Evolutionary conservation across 2,888 invertebrate species (phyloP), one percentile per base, ranked within the genome.

Genomic region (Conops quadrifasciatus): DNA sequence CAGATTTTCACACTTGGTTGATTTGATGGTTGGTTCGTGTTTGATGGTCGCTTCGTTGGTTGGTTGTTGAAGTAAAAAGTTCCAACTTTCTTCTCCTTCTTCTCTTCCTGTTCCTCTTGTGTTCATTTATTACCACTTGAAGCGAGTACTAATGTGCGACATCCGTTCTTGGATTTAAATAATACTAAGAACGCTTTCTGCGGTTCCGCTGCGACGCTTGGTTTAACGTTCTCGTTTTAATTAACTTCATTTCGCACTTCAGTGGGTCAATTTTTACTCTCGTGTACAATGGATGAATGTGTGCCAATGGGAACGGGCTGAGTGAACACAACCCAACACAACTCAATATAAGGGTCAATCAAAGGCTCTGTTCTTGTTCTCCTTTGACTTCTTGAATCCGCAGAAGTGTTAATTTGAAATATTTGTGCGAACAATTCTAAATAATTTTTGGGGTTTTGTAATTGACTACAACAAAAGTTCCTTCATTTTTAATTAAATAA

Each of bases 211-310:
- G 43, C 16, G 30, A 56, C 43, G 19, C 53, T 58, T 67, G 53
- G 60, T n/a, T n/a, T n/a, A n/a, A n/a, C n/a, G 59, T 28, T 36
- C 56, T 71, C 78, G 77, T 70, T 78, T 81, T 83, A 83, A 83
- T 83, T 83, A 83, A 83, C 83, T 83, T 77, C 80, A 82, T 83
- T 83, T 83, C 80, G 77, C 82, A 80, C 80, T 79, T 83, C 79
- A 81, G 78, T 80, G 78, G 78, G 76, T 78, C 72, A 72, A 73
- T 66, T 73, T 71, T 58, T 58, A 13, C 15, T 26, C 58, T 26
- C 5, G 15, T 26, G 4, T 2, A 9, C 5, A 53, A 21, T 2
- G n/a, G 21, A 53, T 21, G 21, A 19, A 53, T 1, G n/a, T n/a
- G n/a, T n/a, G n/a, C n/a, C n/a, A n/a, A n/a, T n/a, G n/a, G n/a